Percentiles rank a stretch among this genome's conserved stretches.
Evolutionary conservation across 2,113 vertebrate species (phyloP).

Genomic region (Leucopsar rothschildi): DNA sequence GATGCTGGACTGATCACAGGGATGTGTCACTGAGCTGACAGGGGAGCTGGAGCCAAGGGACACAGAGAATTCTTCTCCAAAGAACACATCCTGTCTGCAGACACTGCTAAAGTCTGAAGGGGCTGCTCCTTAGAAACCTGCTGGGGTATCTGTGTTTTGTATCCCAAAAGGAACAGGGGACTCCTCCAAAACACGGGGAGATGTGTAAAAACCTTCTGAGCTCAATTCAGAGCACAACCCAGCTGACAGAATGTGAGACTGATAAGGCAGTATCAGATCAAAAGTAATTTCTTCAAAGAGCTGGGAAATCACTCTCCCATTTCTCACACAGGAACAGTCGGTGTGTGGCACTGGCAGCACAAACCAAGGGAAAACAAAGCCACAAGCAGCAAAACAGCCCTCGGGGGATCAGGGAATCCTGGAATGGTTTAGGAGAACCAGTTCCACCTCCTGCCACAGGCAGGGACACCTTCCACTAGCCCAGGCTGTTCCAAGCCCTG

Average conservation of each 20-base stretch:
- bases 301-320: background rate
- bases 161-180: background rate
- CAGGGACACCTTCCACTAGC: background rate
- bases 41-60: background rate
- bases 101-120: background rate
- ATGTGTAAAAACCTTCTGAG: background rate
- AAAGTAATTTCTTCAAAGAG: background rate
- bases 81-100: background rate
- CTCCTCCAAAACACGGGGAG: background rate
- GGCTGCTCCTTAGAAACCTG: background rate
- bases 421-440: background rate
- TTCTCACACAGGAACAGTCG: background rate
- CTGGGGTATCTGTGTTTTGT: background rate
- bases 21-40: background rate
- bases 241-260: background rate
- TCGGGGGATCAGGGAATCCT: background rate
- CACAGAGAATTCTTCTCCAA: background rate
- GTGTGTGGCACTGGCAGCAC: rapidly evolving
- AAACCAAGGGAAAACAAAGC: background rate
- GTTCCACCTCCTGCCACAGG: background rate
- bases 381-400: background rate
- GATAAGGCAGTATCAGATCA: background rate
- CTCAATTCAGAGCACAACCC: background rate
- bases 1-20: background rate
- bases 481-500: background rate